phyloP scores from a whole-genome alignment of 1,140 invertebrate species.

The Drosophila yakuba region DNA sequence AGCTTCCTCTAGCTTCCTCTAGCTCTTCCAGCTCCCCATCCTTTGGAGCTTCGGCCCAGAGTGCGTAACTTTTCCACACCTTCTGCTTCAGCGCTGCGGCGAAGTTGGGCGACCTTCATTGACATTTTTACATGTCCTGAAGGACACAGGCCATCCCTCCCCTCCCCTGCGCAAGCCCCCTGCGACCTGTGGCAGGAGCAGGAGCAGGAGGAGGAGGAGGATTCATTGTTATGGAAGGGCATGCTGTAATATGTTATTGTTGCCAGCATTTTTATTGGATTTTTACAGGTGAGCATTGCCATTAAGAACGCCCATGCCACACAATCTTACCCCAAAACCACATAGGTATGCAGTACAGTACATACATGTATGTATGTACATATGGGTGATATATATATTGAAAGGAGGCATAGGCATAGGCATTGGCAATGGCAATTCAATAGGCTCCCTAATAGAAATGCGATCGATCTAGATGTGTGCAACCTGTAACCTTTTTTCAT shows the following conservation, averaged over 20 bases:
- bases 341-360: constrained; percentile 4
- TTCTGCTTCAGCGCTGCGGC: background rate
- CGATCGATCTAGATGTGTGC: background rate
- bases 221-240: constrained; percentile 58
- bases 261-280: constrained; percentile 64
- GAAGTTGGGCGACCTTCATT: constrained; percentile 53
- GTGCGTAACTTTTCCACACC: constrained; percentile 16
- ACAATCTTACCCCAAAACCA: background rate
- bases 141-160: constrained; percentile 24
- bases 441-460: background rate
- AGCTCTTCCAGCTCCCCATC: background rate
- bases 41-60: constrained; percentile 3
- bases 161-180: background rate
- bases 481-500: background rate
- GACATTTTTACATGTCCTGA: constrained; percentile 63
- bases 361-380: background rate
- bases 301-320: constrained; percentile 7
- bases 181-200: background rate
- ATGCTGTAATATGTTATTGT: constrained; percentile 71
- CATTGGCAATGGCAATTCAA: constrained; percentile 9
- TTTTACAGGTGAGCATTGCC: constrained; percentile 65
- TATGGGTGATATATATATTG: background rate
- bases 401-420: constrained; percentile 4
- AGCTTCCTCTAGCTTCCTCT: background rate
- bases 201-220: background rate